Evolutionary conservation across 2,113 vertebrate genomes (phyloP).

Genomic region (Calonectris borealis): DNA sequence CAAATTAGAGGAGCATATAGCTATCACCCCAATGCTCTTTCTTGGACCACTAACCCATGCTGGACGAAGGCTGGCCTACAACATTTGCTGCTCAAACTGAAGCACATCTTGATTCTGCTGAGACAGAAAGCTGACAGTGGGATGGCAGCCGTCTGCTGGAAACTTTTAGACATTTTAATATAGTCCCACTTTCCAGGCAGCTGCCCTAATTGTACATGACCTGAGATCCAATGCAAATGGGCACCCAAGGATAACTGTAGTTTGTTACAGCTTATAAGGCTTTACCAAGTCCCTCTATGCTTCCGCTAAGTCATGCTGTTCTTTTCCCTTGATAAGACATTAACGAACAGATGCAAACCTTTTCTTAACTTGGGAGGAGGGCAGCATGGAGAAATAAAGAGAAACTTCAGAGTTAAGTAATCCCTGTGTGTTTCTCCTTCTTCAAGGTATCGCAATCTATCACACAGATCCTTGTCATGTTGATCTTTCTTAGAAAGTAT

Average conservation of each 20-base stretch:
- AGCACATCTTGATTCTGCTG: neutral
- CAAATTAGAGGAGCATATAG: neutral
- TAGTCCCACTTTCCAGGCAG: neutral
- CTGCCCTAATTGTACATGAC: neutral
- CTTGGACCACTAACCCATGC: neutral
- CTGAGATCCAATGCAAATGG: neutral
- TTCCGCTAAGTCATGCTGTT: neutral
- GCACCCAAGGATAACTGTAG: neutral
- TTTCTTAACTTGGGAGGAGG: neutral
- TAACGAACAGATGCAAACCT: neutral
- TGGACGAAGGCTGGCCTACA: neutral
- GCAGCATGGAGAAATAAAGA: neutral
- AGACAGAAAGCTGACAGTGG: neutral
- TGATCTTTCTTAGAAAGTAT: conserved; percentile 23
- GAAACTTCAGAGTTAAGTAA: conserved; percentile 25
- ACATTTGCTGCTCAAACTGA: neutral
- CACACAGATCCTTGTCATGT: neutral
- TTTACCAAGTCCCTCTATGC: neutral
- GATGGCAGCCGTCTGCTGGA: neutral
- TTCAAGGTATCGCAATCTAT: neutral
- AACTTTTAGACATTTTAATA: conserved; percentile 38
- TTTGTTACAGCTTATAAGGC: neutral
- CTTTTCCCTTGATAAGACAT: neutral
- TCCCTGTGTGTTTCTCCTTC: neutral
- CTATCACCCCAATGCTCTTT: neutral